Conservation (phyloP, 2,113 vertebrate species). For the Anser cygnoides region DNA sequence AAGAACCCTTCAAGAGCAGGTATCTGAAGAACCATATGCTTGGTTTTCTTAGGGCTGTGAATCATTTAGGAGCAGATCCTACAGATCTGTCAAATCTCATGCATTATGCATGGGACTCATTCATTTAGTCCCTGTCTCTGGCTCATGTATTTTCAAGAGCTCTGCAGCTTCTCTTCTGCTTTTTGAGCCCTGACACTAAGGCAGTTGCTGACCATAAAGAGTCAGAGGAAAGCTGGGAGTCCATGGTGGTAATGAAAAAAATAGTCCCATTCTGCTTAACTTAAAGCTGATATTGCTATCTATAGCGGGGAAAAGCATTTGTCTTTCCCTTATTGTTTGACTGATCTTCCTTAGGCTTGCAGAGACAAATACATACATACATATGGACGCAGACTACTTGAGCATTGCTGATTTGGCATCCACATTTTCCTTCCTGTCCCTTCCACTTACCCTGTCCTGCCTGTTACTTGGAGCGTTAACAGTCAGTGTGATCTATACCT, state of each 20-base stretch:
- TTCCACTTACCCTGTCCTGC: not conserved
- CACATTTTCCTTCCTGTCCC: not conserved
- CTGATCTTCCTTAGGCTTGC: not conserved
- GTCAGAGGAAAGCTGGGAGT: not conserved
- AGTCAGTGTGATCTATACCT: not conserved
- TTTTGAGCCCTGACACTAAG: not conserved
- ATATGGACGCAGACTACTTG: not conserved
- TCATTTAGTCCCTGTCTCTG: not conserved
- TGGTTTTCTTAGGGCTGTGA: not conserved
- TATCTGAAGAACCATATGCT: not conserved
- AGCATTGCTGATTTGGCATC: not conserved
- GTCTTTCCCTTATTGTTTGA: not conserved
- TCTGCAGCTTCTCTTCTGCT: not conserved
- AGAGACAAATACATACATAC: not conserved
- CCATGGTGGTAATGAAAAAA: not conserved
- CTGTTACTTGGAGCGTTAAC: not conserved
- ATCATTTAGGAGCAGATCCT: not conserved
- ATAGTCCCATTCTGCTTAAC: not conserved
- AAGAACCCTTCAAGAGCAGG: not conserved
- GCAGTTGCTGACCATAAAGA: not conserved
- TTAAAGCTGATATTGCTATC: not conserved
- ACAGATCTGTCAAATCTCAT: not conserved
- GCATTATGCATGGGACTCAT: not conserved
- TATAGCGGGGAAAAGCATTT: not conserved
- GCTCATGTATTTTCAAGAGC: conserved; percentile 33